Evolutionary conservation across 1,140 invertebrate species (phyloP).

Genomic region (Drosophila suzukii): DNA sequence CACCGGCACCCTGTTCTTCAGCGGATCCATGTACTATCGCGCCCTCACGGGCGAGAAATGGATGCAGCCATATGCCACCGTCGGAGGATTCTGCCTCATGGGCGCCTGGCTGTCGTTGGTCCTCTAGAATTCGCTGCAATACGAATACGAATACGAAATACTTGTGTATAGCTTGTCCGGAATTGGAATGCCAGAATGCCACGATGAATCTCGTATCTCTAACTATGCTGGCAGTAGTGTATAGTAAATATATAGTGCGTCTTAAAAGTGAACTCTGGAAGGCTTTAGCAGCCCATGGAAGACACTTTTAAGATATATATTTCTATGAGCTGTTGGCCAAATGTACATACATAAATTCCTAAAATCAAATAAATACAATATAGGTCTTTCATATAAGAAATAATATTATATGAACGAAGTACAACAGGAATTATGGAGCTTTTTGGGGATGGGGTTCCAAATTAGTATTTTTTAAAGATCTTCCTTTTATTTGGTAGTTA

Average conservation of each 20-base stretch:
- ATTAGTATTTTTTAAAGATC: too few species aligned
- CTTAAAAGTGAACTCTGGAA: constrained; percentile 4
- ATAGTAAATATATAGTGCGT: constrained; percentile 8
- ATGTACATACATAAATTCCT: neutral
- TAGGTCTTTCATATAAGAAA: neutral
- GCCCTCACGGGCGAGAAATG: constrained; percentile 91
- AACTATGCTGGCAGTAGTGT: neutral
- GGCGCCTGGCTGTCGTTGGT: constrained; percentile 95
- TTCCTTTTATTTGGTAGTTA: too few species aligned
- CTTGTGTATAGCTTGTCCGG: neutral
- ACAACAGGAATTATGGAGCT: too few species aligned
- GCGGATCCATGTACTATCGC: constrained; percentile 95
- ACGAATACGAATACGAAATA: neutral
- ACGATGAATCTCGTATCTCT: neutral
- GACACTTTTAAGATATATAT: constrained; percentile 6
- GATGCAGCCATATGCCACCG: constrained; percentile 90
- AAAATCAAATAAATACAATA: neutral
- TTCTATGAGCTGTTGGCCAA: constrained; percentile 1
- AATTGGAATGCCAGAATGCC: neutral
- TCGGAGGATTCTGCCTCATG: constrained; percentile 94
- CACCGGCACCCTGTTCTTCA: constrained; percentile 92
- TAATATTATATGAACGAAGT: too few species aligned
- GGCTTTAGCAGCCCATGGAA: neutral
- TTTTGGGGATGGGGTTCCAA: too few species aligned
- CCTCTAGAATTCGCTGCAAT: constrained; percentile 84